phyloP scores from a whole-genome alignment of 2,797 vertebrate genomes.

The Sebastes vulpes region DNA sequence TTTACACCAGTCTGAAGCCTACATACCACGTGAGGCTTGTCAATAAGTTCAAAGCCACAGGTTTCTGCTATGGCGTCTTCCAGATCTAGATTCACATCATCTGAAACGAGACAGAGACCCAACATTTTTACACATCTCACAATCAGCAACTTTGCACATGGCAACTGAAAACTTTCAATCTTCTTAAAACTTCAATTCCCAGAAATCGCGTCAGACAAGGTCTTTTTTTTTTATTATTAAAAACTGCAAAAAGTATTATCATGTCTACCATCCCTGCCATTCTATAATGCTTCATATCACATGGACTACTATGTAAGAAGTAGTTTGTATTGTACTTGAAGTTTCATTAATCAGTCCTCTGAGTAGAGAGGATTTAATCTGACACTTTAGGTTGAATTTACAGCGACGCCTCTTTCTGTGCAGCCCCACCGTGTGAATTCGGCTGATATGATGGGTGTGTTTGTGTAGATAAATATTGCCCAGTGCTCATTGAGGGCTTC shows the following conservation, averaged over 20 bases:
- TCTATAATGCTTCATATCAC: background rate
- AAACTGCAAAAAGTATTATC: background rate
- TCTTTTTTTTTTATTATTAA: background rate
- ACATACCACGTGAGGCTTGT: constrained; percentile 64
- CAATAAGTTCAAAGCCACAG: constrained; percentile 83
- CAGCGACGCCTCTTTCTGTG: background rate
- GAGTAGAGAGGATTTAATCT: background rate
- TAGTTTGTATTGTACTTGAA: background rate
- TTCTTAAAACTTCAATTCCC: background rate
- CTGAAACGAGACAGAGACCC: constrained; percentile 71
- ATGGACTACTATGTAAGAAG: background rate
- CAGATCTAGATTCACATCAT: constrained; percentile 40
- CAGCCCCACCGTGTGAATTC: background rate
- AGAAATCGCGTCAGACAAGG: background rate
- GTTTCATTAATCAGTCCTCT: background rate
- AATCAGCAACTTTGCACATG: background rate
- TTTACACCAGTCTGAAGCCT: background rate
- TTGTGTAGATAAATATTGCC: background rate
- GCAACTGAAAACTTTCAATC: background rate
- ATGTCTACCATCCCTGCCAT: background rate
- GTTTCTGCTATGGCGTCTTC: constrained; percentile 89
- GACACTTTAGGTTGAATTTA: background rate
- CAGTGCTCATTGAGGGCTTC: background rate
- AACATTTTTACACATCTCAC: background rate
- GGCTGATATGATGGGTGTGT: background rate